These are phyloP conservation scores for Aphelocoma californica DNA, from an alignment of 2,797 vertebrate species.

Conservation along the genomic window DNA sequence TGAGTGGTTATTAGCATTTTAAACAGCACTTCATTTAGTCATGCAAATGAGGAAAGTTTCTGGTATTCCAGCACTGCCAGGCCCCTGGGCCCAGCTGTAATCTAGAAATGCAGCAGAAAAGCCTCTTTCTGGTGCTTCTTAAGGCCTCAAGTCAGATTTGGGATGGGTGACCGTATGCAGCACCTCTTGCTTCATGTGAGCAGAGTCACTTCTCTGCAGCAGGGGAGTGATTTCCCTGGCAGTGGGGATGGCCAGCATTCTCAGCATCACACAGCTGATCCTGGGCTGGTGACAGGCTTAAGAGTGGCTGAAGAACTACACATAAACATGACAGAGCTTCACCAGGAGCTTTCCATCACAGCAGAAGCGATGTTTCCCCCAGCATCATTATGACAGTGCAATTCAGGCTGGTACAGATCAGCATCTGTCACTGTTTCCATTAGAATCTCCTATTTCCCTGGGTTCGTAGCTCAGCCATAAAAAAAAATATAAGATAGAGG, in stretches of 20 bases:
- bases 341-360: conserved; percentile 27
- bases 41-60: not conserved
- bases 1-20: not conserved
- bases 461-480: conserved; percentile 44
- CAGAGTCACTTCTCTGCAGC: not conserved
- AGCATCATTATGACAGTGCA: conserved; percentile 2
- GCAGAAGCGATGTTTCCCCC: conserved; percentile 3
- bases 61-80: not conserved
- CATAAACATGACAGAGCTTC: not conserved
- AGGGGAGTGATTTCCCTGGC: not conserved
- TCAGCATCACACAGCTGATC: not conserved
- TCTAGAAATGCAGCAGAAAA: not conserved
- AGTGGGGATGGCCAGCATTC: not conserved
- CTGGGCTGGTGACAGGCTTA: not conserved
- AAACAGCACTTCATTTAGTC: not conserved
- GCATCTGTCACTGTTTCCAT: conserved; percentile 45
- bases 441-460: conserved; percentile 38
- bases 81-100: not conserved
- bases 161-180: not conserved
- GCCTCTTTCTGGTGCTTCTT: not conserved
- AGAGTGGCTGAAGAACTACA: not conserved
- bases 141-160: not conserved
- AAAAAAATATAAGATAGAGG: conserved; percentile 27
- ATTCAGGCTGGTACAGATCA: conserved; percentile 45
- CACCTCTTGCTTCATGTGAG: not conserved